Evolutionary conservation across 2,888 invertebrate species (phyloP).

Genomic region (Idaea biselata): DNA sequence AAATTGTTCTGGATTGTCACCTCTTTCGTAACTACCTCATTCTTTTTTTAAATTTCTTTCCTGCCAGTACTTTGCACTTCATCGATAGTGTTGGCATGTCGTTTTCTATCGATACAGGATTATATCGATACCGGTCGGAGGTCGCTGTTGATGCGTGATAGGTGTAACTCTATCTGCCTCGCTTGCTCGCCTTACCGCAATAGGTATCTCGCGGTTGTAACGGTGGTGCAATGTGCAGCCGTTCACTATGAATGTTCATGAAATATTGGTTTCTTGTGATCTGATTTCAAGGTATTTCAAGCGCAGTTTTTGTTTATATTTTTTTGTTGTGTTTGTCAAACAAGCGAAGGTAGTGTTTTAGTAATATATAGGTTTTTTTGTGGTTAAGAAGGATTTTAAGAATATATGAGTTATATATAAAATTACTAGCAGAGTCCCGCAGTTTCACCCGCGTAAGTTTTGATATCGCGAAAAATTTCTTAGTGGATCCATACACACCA

Average conservation of each 20-base stretch:
- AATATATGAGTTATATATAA: too few relatives aligned
- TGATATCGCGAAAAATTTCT: too few relatives aligned
- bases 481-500: too few relatives aligned
- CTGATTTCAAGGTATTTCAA: background rate
- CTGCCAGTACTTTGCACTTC: background rate
- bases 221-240: slow-evolving; percentile 58
- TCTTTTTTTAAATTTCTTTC: background rate
- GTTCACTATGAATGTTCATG: slow-evolving; percentile 39
- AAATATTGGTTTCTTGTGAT: slow-evolving; percentile 15
- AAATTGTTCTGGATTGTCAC: background rate
- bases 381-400: too few relatives aligned
- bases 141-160: slow-evolving; percentile 53
- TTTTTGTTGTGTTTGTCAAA: background rate
- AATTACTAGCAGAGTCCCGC: too few relatives aligned
- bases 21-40: background rate
- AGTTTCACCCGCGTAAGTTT: too few relatives aligned
- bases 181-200: slow-evolving; percentile 54
- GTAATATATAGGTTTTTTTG: too few relatives aligned
- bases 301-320: background rate
- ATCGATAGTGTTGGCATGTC: background rate
- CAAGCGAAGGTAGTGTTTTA: background rate
- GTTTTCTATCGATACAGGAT: slow-evolving; percentile 14
- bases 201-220: slow-evolving; percentile 55
- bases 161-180: slow-evolving; percentile 45
- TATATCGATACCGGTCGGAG: slow-evolving; percentile 40